These are phyloP conservation scores for Eupithecia vulgata DNA, from an alignment of 2,888 invertebrate species.

Conservation along the genomic window DNA sequence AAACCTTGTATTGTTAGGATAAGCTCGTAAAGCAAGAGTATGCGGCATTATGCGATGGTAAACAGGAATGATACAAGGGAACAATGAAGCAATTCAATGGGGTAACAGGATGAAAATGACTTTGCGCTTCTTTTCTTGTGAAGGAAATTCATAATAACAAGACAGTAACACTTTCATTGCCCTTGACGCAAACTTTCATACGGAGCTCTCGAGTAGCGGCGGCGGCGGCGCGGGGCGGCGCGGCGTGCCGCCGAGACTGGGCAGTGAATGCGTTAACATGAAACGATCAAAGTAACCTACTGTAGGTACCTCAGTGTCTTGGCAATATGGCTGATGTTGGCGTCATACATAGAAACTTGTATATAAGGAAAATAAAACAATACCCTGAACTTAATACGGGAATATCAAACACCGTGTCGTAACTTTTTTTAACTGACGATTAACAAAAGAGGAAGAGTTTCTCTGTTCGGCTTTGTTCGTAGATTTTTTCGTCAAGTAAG, in stretches of 20 bases:
- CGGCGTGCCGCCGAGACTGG: no score
- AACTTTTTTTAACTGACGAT: no score
- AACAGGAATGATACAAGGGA: background rate
- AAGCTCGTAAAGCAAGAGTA: background rate
- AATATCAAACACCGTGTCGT: no score
- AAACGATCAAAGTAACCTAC: background rate
- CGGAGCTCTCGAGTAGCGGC: no score
- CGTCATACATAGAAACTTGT: background rate
- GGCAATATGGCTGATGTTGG: background rate
- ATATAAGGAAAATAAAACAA: background rate
- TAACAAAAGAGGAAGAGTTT: no score
- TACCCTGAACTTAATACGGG: no score
- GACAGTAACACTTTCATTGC: no score
- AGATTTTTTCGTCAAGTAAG: no score
- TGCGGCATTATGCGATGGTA: background rate
- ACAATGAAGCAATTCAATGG: background rate
- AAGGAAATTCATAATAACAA: background rate
- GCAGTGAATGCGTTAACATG: no score
- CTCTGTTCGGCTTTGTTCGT: no score
- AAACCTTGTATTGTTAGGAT: conserved; percentile 12
- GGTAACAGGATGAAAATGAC: background rate
- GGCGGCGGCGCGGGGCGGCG: no score
- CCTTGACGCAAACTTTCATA: no score
- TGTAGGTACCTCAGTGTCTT: background rate
- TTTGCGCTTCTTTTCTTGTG: background rate